These are phyloP conservation scores for Megaceryle maxima DNA, from an alignment of 2,113 vertebrate species.

Conservation along the genomic window DNA sequence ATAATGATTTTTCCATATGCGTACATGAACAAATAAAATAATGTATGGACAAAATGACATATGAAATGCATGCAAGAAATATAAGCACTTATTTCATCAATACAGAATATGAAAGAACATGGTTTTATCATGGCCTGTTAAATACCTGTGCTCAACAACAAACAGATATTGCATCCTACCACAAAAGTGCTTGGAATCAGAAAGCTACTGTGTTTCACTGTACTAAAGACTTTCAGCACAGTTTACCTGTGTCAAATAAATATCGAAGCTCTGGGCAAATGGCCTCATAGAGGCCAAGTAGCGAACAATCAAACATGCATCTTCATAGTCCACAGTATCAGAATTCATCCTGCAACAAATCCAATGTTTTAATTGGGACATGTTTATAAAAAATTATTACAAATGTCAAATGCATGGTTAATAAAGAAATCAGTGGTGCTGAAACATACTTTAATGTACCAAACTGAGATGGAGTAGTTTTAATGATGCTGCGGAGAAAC, in stretches of 20 bases:
- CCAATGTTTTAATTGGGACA: not conserved
- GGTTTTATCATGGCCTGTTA: not conserved
- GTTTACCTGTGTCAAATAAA: constrained; percentile 99
- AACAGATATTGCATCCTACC: not conserved
- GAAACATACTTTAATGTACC: constrained; percentile 88
- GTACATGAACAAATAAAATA: not conserved
- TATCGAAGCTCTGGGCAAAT: constrained; percentile 99
- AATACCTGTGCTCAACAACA: not conserved
- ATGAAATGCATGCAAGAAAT: not conserved
- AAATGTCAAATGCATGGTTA: not conserved
- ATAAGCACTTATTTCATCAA: not conserved
- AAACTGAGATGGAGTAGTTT: constrained; percentile 87
- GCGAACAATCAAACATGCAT: constrained; percentile 96
- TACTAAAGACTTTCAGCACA: not conserved
- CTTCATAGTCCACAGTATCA: constrained; percentile 95
- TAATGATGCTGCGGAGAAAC: constrained; percentile 93
- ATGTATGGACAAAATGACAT: not conserved
- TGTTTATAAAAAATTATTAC: not conserved
- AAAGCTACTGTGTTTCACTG: not conserved
- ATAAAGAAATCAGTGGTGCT: not conserved
- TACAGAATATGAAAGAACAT: not conserved
- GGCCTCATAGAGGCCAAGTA: constrained; percentile 99
- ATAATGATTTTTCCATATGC: not conserved
- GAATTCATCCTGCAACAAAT: constrained; percentile 87
- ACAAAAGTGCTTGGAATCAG: not conserved